Evolutionary conservation across 2,113 vertebrate species (phyloP), one percentile per base, ranked within the genome.

Genomic region (Lophura nycthemera): DNA sequence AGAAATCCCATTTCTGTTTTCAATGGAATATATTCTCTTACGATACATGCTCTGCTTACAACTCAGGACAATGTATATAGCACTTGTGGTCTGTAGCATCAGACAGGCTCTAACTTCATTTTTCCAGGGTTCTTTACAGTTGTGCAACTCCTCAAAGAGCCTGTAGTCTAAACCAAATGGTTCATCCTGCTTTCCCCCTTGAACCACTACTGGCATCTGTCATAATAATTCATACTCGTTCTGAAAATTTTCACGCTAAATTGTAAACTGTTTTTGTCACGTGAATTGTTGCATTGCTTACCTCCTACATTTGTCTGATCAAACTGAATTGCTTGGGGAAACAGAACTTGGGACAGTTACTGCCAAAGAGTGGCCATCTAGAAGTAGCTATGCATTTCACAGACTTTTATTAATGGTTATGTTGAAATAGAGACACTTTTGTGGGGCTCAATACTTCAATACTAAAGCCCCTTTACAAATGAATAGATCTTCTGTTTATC

Each of bases 21-120:
- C 74, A 11, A 11, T 22, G 50, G 52, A 81, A 72, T 8, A 2
- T 0, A 5, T 10, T 56, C 3, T 52, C 11, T 66, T 59, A 27
- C 13, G 6, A 47, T 60, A 4, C 29, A 24, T 63, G 3, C 59
- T 72, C 38, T 40, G 27, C 47, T 92, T 84, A 40, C 10, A 43
- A 52, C 32, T 56, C 17, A 65, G 21, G 54, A 67, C 40, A n/a
- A 61, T 64, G 27, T 20, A 40, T 34, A 14, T 8, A 74, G 42
- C 61, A 57, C 15, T 17, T 86, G 21, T 61, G 25, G 14, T 92
- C 29, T 52, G 22, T 47, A 78, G 11, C 16, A 40, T 11, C 0
- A 0, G 21, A 40, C 2, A 4, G 21, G 8, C 13, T 67, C n/a
- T 0, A 0, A 24, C 25, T 30, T 81, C 2, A 42, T 86, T 92